These are phyloP conservation scores for Scomber colias DNA, from an alignment of 2,113 vertebrate genomes.

Conservation along the genomic window DNA sequence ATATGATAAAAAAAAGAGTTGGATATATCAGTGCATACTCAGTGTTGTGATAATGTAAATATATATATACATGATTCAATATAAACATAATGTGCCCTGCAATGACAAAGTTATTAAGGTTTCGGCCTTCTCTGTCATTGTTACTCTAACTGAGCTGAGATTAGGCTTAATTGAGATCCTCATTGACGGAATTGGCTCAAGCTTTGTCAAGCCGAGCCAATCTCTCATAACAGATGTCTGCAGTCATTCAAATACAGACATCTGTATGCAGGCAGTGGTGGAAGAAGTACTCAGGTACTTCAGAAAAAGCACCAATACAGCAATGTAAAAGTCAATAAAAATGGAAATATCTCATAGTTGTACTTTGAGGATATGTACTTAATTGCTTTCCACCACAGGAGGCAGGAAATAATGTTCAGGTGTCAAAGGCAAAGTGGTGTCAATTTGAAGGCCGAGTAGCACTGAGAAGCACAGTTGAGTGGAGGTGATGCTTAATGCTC, in stretches of 20 bases:
- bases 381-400: too few species aligned
- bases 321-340: too few species aligned
- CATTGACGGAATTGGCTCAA: conserved; percentile 41
- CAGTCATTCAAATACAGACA: conserved; percentile 26
- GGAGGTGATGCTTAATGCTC: background rate
- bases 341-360: too few species aligned
- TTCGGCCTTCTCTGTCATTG: conserved; percentile 51
- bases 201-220: conserved; percentile 17
- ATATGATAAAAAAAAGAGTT: background rate
- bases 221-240: conserved; percentile 39
- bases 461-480: background rate
- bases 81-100: background rate
- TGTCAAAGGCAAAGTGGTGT: conserved; percentile 5
- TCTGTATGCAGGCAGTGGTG: background rate
- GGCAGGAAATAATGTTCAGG: background rate
- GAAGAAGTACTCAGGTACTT: too few species aligned
- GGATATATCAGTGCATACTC: background rate
- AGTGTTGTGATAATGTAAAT: background rate
- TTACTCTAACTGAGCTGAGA: conserved; percentile 39
- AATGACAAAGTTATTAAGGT: conserved; percentile 5
- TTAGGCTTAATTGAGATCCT: conserved; percentile 40
- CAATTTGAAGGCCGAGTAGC: conserved; percentile 2
- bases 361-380: too few species aligned
- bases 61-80: background rate
- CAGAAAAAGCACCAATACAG: too few species aligned